Base-by-base conservation (phyloP, 2,888 invertebrate species). In the Erynnis tages region DNA sequence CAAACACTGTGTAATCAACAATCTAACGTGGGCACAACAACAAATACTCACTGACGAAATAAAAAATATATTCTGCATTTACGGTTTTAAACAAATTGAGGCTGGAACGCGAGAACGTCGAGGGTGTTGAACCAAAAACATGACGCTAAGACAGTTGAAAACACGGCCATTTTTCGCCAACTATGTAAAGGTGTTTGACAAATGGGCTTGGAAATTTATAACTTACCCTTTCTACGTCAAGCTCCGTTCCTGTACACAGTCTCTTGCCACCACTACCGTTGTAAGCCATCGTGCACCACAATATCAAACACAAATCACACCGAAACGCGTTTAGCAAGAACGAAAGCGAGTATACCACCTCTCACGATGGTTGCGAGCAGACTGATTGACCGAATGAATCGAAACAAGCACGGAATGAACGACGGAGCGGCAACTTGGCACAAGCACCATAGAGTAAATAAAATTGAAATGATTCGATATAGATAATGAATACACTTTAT, bases 211-310 rank as follows among this genome's bases (percentile, higher is more conserved):
- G 59, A 64, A 66, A 63, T 56, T 55, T 41, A 54, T 59, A 60
- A 79, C 83, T 80, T 61, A 90, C 90, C 87, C 90, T 86, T 81
- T 90, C 90, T 41, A 89, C 86, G 67, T 90, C 89, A 61, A 89
- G 72, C 60, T 90, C 90, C 56, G 85, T 84, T 57, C 87, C 88
- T 61, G 88, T 82, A 71, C 90, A 90, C 73, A 89, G 83, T 85
- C 90, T 87, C 77, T 90, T 90, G 74, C 83, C 86, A 81, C 92
- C 91, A 90, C 92, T 92, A 76, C 92, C 93, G 90, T 93, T 93
- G 91, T 92, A 93, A 92, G 93, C 92, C 93, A 93, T 93, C 82
- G 87, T 92, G 90, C 82, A 91, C 90, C 91, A 92, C 91, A 90
- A 90, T 89, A 87, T 84, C 85, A 84, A 85, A 86, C 85, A 89